Base-by-base conservation (phyloP, 2,888 invertebrate species). In the Taenaris catops region DNA sequence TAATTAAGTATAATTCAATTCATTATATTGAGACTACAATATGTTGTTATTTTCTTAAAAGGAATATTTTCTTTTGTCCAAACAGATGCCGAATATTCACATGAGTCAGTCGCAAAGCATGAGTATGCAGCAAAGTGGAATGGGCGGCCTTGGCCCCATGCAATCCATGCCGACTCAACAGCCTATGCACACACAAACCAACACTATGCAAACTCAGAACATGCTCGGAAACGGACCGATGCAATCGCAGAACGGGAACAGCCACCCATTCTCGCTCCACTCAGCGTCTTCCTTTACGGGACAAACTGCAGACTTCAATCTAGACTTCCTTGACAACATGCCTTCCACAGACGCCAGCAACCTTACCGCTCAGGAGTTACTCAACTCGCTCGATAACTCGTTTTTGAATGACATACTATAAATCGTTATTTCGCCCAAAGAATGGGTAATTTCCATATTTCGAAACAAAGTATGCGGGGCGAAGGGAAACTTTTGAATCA, bases 281-380 rank as follows among this genome's bases (percentile, higher is more conserved):
- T 79, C 33, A 44, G 54, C 86, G 54, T 70, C 87, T 56, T 75
- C 84, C 58, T 88, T 79, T 62, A 67, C 86, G 32, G 87, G 83
- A 44, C 81, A 86, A 35, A 71, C 88, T 44, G 67, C 88, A 4
- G 94, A 95, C 76, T 93, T 96, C 74, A 93, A 91, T 72, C 90
- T 96, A 55, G 95, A 96, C 87, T 94, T 95, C 83, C 89, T 95
- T 44, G 96, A 96, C 71, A 93, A 92, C 79, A 89, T 96, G 70
- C 92, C 93, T 35, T 88, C 93, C 51, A 89, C 90, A 29, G 95
- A 96, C 72, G 90, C 93, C 40, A 90, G 90, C 60, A 91, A 90
- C 61, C 92, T 94, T 73, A 92, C 93, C 55, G 94, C 94, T 39
- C 94, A 95, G 68, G 95, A 95, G 65, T 81, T 95, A 46, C 89